Evolutionary conservation across 2,797 vertebrate species (phyloP), one percentile per base, ranked within the genome.

Genomic region (Hippoglossus hippoglossus): DNA sequence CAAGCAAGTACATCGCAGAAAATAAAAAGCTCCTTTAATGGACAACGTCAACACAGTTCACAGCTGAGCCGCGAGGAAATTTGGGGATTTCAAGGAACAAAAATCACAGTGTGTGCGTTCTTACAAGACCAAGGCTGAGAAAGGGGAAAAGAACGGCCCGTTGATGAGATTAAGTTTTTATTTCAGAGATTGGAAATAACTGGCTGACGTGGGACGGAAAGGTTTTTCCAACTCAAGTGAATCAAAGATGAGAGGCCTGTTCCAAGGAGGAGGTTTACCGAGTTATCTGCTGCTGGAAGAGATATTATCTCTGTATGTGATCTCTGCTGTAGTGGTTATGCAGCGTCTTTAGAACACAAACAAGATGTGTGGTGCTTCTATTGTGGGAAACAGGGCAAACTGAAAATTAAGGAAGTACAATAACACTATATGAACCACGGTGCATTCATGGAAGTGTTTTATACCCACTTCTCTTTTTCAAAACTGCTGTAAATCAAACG

Each of bases 381-480:
- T 71, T 67, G 24, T 49, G 71, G 46, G 63, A 79, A 72, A 5
- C 34, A 47, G 16, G 10, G 39, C 72, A 73, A 76, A 60, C 67
- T 63, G 18, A 62, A 41, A 60, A 58, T 74, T 11, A 46, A 56
- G 81, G 77, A 87, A 89, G 71, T 84, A 59, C 71, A 72, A 1
- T 21, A 10, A 34, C 25, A 26, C 22, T 10, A 46, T 18, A 24
- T 58, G 16, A 63, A 24, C 26, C 26, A 21, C 5, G 41, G 58
- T 49, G 50, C 47, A 65, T 67, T 78, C 19, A 47, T 4, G 41
- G 70, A 18, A 26, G 53, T 62, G 50, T 72, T 84, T 84, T 71
- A 86, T 39, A 28, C 19, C 46, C 36, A 68, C 62, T 92, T 91
- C 90, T 71, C 69, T 62, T 85, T 91, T 18, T 3, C n/a, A 53